Evolutionary conservation across 1,140 invertebrate species (phyloP).

Genomic region (Coboldia fuscipes): DNA sequence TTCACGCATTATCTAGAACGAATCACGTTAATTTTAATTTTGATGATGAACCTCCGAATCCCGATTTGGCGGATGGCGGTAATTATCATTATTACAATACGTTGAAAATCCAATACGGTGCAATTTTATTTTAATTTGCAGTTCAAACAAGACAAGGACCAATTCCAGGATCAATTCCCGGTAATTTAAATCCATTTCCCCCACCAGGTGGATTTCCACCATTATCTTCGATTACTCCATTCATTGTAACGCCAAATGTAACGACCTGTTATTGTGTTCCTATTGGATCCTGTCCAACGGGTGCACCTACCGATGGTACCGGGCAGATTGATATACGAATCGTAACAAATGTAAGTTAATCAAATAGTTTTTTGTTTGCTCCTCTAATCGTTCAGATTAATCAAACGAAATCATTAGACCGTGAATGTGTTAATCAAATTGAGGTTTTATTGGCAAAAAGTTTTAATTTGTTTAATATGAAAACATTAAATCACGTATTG

Average conservation of each 20-base stretch:
- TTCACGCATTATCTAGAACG: too few relatives aligned
- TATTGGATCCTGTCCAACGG: neutral
- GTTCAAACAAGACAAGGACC: too few relatives aligned
- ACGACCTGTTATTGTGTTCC: too few relatives aligned
- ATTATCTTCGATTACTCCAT: neutral
- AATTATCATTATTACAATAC: too few relatives aligned
- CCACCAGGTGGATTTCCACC: neutral
- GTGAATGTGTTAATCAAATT: neutral
- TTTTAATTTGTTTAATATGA: constrained; percentile 2
- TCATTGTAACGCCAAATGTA: too few relatives aligned
- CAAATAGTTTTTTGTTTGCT: constrained; percentile 3
- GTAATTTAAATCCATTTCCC: neutral
- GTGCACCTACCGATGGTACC: constrained; percentile 15
- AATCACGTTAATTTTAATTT: too few relatives aligned
- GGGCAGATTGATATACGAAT: constrained; percentile 35
- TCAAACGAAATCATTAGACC: neutral
- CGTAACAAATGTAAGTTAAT: constrained; percentile 28
- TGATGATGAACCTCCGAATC: too few relatives aligned
- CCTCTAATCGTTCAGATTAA: neutral
- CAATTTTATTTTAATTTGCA: too few relatives aligned
- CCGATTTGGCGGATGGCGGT: too few relatives aligned
- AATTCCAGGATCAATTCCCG: neutral
- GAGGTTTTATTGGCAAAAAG: neutral
- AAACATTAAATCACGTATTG: too few relatives aligned
- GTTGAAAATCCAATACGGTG: too few relatives aligned